Conservation (phyloP, 2,113 vertebrate species). For the Apistogramma diplotaenia region DNA sequence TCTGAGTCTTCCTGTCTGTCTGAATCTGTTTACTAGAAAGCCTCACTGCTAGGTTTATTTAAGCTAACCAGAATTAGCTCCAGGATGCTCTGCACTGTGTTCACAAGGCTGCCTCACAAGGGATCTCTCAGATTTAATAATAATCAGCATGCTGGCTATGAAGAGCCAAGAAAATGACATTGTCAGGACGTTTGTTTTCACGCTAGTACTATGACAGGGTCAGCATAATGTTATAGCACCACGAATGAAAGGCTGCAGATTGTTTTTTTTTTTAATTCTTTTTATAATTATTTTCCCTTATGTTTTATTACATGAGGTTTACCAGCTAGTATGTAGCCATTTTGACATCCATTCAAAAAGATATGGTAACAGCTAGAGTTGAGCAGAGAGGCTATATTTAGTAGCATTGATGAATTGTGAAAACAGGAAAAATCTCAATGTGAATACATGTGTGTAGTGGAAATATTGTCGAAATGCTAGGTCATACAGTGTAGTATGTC, state of each 20-base stretch:
- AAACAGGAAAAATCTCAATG: background rate
- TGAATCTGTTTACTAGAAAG: slow-evolving; percentile 6
- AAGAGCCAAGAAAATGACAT: background rate
- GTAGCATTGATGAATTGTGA: background rate
- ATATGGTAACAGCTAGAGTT: background rate
- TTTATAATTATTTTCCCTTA: too few relatives aligned
- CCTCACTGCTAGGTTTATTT: background rate
- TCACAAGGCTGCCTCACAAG: background rate
- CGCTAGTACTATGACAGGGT: background rate
- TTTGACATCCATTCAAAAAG: background rate
- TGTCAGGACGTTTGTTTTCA: background rate
- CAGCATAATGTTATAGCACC: background rate
- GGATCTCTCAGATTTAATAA: slow-evolving; percentile 16
- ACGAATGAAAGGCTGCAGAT: background rate
- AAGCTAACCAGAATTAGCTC: background rate
- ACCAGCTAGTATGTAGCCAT: background rate
- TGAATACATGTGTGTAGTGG: background rate
- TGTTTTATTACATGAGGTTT: background rate
- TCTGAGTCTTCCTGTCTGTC: background rate
- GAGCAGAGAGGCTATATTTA: background rate
- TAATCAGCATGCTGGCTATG: background rate
- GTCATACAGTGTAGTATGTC: background rate
- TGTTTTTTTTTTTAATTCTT: rapidly evolving
- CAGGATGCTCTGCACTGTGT: background rate
- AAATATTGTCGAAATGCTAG: background rate